Base-by-base conservation (phyloP, 2,888 invertebrate genomes). In the Andrena flavipes region DNA sequence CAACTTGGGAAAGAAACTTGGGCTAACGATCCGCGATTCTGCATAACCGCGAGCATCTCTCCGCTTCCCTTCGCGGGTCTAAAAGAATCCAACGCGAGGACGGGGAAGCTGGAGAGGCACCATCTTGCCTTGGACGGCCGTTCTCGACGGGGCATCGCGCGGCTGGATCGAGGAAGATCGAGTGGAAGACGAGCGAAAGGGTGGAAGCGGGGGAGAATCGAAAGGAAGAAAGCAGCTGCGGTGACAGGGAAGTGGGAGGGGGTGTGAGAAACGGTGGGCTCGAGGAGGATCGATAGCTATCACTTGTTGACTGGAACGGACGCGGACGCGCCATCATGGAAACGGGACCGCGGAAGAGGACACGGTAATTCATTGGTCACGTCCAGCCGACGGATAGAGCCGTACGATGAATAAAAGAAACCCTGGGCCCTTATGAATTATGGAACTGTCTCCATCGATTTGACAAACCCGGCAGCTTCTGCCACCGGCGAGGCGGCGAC, bases 291-390 rank as follows among this genome's bases (percentile, higher is more conserved):
- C 84, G 84, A 80, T 85, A 71, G 74, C 67, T 85, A 87, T 84
- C 88, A 87, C 87, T 87, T 87, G 87, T 87, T 87, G 87, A 87
- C 87, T 82, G 81, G 76, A 73, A 80, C 68, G 71, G 42, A 79
- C 70, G 76, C 67, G 68, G 49, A 51, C 63, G 42, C 76, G 68
- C 49, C 83, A 81, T 86, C 75, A 86, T 72, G 79, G 73, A 67
- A 71, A 78, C 67, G 63, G 59, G 54, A n/a, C 63, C 51, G 67
- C 56, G 30, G 49, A 79, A 78, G 60, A 75, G 69, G 68, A 74
- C 51, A 69, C 59, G 73, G 71, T 76, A 77, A 82, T 74, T 87
- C 81, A 86, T 86, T 80, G 86, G 78, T 73, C 84, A 74, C 68
- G 81, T 84, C 72, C 69, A 63, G 26, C 33, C 81, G 60, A 56